These are phyloP conservation scores for Xiphorhynchus elegans DNA, from an alignment of 2,113 vertebrate genomes.

Conservation along the genomic window DNA sequence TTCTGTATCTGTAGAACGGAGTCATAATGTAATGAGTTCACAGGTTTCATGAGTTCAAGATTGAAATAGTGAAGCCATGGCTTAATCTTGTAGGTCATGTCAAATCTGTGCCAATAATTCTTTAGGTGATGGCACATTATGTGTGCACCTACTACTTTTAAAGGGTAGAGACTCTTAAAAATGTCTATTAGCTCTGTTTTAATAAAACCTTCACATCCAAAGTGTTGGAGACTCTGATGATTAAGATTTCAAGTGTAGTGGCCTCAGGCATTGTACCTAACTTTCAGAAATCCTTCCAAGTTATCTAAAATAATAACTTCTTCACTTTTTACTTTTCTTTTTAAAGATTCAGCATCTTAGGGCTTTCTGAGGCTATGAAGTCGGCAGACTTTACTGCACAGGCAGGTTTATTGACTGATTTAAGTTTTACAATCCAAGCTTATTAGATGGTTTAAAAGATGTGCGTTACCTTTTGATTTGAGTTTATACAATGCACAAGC, in stretches of 20 bases:
- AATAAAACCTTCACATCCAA: neutral
- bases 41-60: neutral
- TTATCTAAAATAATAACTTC: neutral
- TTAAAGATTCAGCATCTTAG: neutral
- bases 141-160: neutral
- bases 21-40: neutral
- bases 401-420: neutral
- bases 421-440: neutral
- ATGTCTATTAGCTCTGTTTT: neutral
- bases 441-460: neutral
- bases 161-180: neutral
- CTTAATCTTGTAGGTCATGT: neutral
- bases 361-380: neutral
- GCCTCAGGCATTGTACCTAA: neutral
- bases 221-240: neutral
- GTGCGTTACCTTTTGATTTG: neutral
- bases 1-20: neutral
- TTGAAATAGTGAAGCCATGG: neutral
- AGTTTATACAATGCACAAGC: neutral
- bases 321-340: neutral
- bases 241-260: neutral
- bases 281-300: neutral
- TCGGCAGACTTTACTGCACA: neutral
- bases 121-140: neutral
- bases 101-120: neutral